Percentiles rank a stretch among this genome's conserved stretches.
Conservation (phyloP, 2,888 invertebrate genomes). For the Hartigia nigra region DNA sequence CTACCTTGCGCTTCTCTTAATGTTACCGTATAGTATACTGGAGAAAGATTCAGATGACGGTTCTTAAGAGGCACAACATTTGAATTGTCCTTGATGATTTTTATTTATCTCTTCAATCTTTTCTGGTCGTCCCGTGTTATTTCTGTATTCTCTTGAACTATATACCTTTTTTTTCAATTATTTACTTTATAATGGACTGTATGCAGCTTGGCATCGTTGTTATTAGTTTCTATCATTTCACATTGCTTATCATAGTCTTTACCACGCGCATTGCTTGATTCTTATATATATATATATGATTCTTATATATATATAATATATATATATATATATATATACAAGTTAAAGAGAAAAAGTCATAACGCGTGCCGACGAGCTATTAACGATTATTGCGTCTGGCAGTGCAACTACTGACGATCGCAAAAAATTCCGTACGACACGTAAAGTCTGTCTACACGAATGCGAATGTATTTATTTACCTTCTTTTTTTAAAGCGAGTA, state of each 20-base stretch:
- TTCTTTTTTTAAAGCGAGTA: not conserved
- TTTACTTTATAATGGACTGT: not conserved
- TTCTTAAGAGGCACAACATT: not conserved
- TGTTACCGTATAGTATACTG: not conserved
- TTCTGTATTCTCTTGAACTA: not conserved
- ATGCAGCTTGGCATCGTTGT: not conserved
- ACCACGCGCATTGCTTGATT: not conserved
- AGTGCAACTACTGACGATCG: slow-evolving; percentile 4
- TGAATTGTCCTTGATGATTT: not conserved
- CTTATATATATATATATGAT: not conserved
- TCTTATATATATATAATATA: too few relatives aligned
- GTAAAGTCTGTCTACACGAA: not conserved
- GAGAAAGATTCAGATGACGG: not conserved
- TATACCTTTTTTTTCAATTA: not conserved
- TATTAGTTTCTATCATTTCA: not conserved
- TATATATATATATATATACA: too few relatives aligned
- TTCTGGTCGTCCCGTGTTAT: not conserved
- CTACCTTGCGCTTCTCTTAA: not conserved
- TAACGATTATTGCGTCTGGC: slow-evolving; percentile 9
- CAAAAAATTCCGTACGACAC: not conserved
- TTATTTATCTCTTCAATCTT: not conserved
- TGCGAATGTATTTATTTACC: not conserved
- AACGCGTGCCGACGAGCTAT: slow-evolving; percentile 5
- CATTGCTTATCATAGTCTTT: not conserved
- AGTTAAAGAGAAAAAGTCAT: not conserved